These are phyloP conservation scores for Dichetophora obliterata DNA, from an alignment of 2,888 invertebrate genomes.

Conservation along the genomic window DNA sequence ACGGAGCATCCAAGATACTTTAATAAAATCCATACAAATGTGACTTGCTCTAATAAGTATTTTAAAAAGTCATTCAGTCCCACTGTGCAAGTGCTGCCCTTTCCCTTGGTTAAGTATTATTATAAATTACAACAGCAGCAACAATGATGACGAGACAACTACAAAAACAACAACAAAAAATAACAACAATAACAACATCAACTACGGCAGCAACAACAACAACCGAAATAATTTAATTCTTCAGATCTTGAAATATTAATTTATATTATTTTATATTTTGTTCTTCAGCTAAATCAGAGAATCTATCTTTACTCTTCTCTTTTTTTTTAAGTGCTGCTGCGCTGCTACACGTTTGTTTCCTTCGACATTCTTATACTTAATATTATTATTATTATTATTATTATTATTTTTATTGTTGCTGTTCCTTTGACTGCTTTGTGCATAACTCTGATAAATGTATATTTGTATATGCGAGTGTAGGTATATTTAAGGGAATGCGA, in stretches of 20 bases:
- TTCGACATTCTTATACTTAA: slow-evolving; percentile 4
- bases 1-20: too few relatives aligned
- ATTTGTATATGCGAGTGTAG: too few relatives aligned
- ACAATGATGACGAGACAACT: slow-evolving; percentile 45
- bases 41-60: too few relatives aligned
- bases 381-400: too few relatives aligned
- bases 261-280: slow-evolving; percentile 48
- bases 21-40: too few relatives aligned
- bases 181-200: slow-evolving; percentile 62
- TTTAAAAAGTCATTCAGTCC: neutral
- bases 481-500: slow-evolving; percentile 50
- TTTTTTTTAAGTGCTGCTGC: slow-evolving; percentile 31
- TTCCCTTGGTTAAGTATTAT: slow-evolving; percentile 65
- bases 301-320: slow-evolving; percentile 51
- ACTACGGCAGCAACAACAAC: slow-evolving; percentile 33
- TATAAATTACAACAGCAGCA: slow-evolving; percentile 66
- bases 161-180: slow-evolving; percentile 50
- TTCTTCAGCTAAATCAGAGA: slow-evolving; percentile 61
- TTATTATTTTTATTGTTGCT: slow-evolving; percentile 33
- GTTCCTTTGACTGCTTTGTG: neutral
- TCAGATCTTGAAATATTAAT: slow-evolving; percentile 59
- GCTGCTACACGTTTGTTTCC: neutral
- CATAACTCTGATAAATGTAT: neutral
- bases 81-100: slow-evolving; percentile 53
- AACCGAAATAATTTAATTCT: slow-evolving; percentile 42